phyloP scores from a whole-genome alignment of 2,797 vertebrate genomes.

The Amblyopsis hoosieri region DNA sequence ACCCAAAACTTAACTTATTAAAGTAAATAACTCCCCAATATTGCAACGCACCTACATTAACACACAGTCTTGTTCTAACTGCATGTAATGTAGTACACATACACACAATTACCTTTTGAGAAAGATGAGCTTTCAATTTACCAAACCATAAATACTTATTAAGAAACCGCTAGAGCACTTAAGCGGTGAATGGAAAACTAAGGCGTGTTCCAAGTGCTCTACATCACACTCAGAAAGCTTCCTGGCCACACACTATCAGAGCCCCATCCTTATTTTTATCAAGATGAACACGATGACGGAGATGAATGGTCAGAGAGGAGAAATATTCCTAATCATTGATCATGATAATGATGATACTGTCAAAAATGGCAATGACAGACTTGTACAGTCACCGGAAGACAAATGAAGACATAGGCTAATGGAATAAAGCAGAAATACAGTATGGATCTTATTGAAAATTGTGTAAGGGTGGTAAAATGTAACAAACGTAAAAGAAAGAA shows the following conservation, averaged over 20 bases:
- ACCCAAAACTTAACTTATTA: no score
- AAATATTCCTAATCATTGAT: constrained; percentile 79
- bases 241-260: constrained; percentile 30
- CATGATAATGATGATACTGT: constrained; percentile 74
- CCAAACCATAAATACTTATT: constrained; percentile 66
- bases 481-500: constrained; percentile 14
- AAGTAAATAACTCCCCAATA: neutral
- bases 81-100: neutral
- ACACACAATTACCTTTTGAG: constrained; percentile 40
- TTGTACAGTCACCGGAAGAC: constrained; percentile 53
- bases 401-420: constrained; percentile 63
- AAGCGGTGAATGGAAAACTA: constrained; percentile 42
- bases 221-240: constrained; percentile 38
- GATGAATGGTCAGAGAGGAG: constrained; percentile 60
- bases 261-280: constrained; percentile 65
- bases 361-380: constrained; percentile 73
- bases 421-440: constrained; percentile 46
- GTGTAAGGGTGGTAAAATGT: neutral
- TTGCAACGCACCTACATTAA: constrained; percentile 2
- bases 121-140: constrained; percentile 70
- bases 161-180: constrained; percentile 61
- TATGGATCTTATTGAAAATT: constrained; percentile 17
- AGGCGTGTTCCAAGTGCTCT: constrained; percentile 18
- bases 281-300: constrained; percentile 54
- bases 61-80: neutral